A percentile compares a stretch with the other conserved stretches of the same genome.
Evolutionary conservation across 2,113 vertebrate genomes (phyloP).

Genomic region (Myanophis thanlyinensis): DNA sequence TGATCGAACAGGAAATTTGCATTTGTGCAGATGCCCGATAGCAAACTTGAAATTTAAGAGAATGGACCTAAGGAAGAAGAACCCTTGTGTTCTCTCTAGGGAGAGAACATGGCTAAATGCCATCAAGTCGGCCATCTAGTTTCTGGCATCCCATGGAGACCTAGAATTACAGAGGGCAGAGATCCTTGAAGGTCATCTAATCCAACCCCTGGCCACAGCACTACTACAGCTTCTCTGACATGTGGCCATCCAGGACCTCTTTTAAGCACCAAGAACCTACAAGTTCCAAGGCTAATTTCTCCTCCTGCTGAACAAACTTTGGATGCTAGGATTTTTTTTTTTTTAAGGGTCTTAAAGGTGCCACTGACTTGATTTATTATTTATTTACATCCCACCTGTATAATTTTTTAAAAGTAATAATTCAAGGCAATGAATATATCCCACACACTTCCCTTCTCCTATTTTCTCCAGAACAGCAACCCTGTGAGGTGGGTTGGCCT

Average conservation of each 20-base stretch:
- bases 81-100: fast-evolving
- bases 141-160: background rate
- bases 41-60: background rate
- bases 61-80: background rate
- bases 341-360: background rate
- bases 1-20: background rate
- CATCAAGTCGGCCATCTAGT: background rate
- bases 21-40: background rate
- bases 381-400: too few species aligned
- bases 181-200: background rate
- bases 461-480: too few species aligned
- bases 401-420: too few species aligned
- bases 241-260: background rate
- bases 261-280: background rate
- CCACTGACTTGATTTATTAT: background rate
- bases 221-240: background rate
- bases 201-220: background rate
- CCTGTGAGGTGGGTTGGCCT: too few species aligned
- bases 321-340: background rate
- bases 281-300: background rate
- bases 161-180: background rate
- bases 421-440: too few species aligned
- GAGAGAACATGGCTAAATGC: background rate
- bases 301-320: background rate
- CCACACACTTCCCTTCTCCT: too few species aligned